Base-by-base conservation (phyloP, 1,140 invertebrate species). In the Bombus ignitus region DNA sequence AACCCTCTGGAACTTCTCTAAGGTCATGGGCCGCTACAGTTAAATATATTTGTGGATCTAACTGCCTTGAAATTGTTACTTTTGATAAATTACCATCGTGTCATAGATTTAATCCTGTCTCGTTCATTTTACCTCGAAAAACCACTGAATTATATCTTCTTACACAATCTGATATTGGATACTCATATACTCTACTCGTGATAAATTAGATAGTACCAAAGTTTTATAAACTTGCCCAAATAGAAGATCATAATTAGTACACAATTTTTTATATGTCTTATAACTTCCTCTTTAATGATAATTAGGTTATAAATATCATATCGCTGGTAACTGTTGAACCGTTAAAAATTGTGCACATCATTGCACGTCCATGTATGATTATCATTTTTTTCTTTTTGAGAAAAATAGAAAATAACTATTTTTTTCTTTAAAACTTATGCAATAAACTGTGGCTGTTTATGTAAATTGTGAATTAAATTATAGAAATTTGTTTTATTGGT, bases 31-130 rank as follows among this genome's bases (percentile, higher is more conserved):
- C 44, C 13, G 44, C 44, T 47, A 18, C 15, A 15, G 5, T 47
- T 47, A 2, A 1, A 53, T 66, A 37, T 32, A 44, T 37, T 62
- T 13, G 4, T 35, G 28, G 22, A 75, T 75, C 57, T 28, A n/a
- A 15, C n/a, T 35, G 25, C 22, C 28, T 39, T 8, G 32, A 39
- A 62, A 81, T 47, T 22, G 10, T 68, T 65, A 28, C 28, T 28
- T 57, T 65, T 82, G 71, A 65, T 75, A 66, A 82, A 75, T 82
- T 75, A 66, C 72, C 6, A 35, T 82, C 72, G 39, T 12, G 57
- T 25, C 42, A 22, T 53, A 22, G 35, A 47, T 44, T 44, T 74
- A 75, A 62, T 75, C 42, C n/a, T 9, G 25, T 18, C 18, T 8
- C 47, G 47, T 53, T 53, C 47, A 18, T 53, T 53, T 22, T 6